Percentiles rank a stretch among this genome's conserved stretches.
Evolutionary conservation across 2,113 vertebrate genomes (phyloP).

Genomic region (Baryphthengus martii): DNA sequence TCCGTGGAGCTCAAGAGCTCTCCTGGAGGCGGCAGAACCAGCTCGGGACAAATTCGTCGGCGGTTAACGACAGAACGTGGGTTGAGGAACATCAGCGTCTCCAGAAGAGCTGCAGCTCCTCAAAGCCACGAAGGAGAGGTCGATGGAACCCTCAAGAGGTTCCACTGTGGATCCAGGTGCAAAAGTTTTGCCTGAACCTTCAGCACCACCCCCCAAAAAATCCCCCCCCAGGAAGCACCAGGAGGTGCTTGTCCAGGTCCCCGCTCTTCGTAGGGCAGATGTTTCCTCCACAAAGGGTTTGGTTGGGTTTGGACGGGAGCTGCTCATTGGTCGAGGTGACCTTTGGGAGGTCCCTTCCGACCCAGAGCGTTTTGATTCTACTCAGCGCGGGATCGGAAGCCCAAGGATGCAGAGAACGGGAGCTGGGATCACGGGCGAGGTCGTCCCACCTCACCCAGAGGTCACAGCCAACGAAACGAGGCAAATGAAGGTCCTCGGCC

Average conservation of each 20-base stretch:
- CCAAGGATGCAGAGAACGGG: neutral
- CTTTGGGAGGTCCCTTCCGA: no score
- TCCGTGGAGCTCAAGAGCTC: neutral
- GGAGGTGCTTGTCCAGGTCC: neutral
- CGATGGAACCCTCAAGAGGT: neutral
- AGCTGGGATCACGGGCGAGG: neutral
- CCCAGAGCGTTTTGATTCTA: no score
- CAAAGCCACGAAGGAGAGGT: neutral
- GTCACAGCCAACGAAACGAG: fast-evolving
- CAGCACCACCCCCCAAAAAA: neutral
- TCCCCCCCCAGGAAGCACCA: neutral
- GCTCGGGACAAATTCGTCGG: neutral
- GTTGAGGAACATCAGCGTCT: neutral
- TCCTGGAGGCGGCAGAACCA: fast-evolving
- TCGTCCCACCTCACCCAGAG: neutral
- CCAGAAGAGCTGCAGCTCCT: neutral
- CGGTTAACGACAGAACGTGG: fast-evolving
- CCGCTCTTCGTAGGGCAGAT: fast-evolving
- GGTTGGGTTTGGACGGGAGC: neutral
- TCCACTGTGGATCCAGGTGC: fast-evolving
- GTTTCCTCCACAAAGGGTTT: neutral
- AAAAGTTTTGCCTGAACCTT: neutral
- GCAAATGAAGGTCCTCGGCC: neutral
- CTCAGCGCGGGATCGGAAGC: neutral
- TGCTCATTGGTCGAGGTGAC: neutral